Base-by-base conservation (phyloP, 2,113 vertebrate genomes). In the Xiphophorus couchianus region DNA sequence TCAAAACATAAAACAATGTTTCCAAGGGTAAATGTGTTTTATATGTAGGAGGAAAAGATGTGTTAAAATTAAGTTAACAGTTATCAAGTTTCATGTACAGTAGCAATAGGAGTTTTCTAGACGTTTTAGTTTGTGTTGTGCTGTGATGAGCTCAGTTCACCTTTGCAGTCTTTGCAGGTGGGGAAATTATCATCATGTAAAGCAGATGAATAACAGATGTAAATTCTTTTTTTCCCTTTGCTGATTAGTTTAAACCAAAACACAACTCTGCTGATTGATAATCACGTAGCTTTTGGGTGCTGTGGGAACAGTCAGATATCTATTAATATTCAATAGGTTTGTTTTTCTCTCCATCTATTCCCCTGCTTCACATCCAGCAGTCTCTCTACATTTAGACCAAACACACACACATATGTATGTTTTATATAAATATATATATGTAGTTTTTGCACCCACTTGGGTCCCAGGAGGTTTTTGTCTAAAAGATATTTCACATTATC, bases 401-500 rank as follows among this genome's bases (percentile, higher is more conserved):
- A 69, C 37, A 51, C 51, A 39, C 39, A 42, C 15, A 44, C 15
- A 44, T 17, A 17, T 48, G 5, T 5, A 48, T 48, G 17, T 48
- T 48, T 42, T 48, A 0, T 51, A 75, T 7, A 74, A 61, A 67
- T 22, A 67, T 30, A 58, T 71, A n/a, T 25, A 58, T n/a, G n/a
- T 10, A 58, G 25, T 68, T 62, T 12, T 35, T 13, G 1, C 51
- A 29, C 73, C 37, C 27, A 37, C 15, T n/a, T 19, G 0, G 0
- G n/a, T 71, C 78, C 76, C 85, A 76, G 35, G 30, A 76, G 62
- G 73, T 79, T 81, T 87, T 87, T 80, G 74, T 86, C 48, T 0
- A 4, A 73, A 60, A 68, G 30, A 81, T 73, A 71, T 73, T 69
- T 37, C 39, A n/a, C 37, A 4, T 58, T 62, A 84, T 89, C 84